Percentiles rank a stretch among this genome's conserved stretches.
Conservation (phyloP, 2,797 vertebrate genomes). For the Chanos chanos region DNA sequence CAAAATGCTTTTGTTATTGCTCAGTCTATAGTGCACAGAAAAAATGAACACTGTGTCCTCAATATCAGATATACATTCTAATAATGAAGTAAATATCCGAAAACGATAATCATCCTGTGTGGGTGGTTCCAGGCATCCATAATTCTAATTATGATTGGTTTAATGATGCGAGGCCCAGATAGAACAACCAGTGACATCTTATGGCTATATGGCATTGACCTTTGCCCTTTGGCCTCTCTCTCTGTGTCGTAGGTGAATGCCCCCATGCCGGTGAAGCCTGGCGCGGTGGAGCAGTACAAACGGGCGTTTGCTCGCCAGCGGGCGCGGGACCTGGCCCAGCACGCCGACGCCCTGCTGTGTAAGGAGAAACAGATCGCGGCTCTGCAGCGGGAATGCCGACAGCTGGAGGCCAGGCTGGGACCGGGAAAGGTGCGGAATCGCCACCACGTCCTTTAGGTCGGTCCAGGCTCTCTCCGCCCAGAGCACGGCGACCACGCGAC, state of each 20-base stretch:
- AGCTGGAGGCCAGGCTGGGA: conserved; percentile 79
- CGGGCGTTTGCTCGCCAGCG: conserved; percentile 88
- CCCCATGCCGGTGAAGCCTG: conserved; percentile 74
- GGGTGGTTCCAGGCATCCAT: no score
- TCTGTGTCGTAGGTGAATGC: conserved; percentile 76
- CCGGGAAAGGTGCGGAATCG: conserved; percentile 77
- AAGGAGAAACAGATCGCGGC: conserved; percentile 95
- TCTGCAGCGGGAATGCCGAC: conserved; percentile 83
- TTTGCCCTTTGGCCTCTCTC: background rate
- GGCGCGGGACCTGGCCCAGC: conserved; percentile 87
- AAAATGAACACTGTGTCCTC: no score
- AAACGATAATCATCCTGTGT: no score
- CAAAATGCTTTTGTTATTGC: no score
- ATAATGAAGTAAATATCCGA: no score
- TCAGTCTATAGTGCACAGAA: no score
- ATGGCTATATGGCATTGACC: background rate
- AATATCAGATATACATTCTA: no score
- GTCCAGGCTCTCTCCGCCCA: no score
- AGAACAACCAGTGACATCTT: no score
- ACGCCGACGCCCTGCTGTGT: conserved; percentile 86
- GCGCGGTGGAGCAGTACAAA: conserved; percentile 85
- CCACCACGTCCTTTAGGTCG: background rate
- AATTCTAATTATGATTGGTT: background rate
- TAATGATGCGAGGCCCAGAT: background rate
- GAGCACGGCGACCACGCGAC: no score